These are phyloP conservation scores for Apis laboriosa DNA, from an alignment of 1,140 invertebrate species.

Conservation along the genomic window DNA sequence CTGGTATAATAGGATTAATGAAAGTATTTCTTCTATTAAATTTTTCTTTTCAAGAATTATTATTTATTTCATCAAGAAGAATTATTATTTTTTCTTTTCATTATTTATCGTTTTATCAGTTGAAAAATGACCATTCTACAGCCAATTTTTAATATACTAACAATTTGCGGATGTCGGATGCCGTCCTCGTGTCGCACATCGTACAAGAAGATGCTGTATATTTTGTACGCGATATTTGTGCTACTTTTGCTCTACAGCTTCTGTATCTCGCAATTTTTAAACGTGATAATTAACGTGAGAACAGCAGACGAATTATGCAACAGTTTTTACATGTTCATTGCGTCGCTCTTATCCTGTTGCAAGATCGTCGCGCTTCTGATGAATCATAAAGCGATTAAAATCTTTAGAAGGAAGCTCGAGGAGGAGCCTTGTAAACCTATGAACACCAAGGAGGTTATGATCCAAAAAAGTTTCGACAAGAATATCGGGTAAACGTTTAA, in stretches of 20 bases:
- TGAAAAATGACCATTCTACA: slow-evolving; percentile 35
- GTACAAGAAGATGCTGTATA: slow-evolving; percentile 10
- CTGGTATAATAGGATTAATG: not conserved
- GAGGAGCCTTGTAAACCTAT: slow-evolving; percentile 25
- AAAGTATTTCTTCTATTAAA: not conserved
- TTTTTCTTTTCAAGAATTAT: not conserved
- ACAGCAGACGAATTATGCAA: slow-evolving; percentile 49
- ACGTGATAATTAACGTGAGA: slow-evolving; percentile 41
- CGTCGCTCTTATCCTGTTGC: slow-evolving; percentile 38
- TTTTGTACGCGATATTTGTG: slow-evolving; percentile 15
- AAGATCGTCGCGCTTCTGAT: slow-evolving; percentile 45
- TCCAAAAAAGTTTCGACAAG: slow-evolving; percentile 48
- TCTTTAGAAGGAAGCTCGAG: slow-evolving; percentile 1
- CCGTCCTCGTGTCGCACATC: slow-evolving; percentile 14
- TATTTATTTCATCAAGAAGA: not conserved
- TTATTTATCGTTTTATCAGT: not conserved
- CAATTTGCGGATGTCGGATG: slow-evolving; percentile 50
- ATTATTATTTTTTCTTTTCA: too few relatives aligned
- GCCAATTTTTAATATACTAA: slow-evolving; percentile 50
- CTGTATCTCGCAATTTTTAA: slow-evolving; percentile 47
- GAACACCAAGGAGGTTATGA: slow-evolving; percentile 24
- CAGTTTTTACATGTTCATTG: slow-evolving; percentile 47
- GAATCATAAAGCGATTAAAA: slow-evolving; percentile 30
- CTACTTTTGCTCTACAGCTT: slow-evolving; percentile 40
- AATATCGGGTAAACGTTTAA: slow-evolving; percentile 44